phyloP scores from a whole-genome alignment of 30 jellyfish, hydroid and myxozoan genomes.

The Aurelia coerulea region DNA sequence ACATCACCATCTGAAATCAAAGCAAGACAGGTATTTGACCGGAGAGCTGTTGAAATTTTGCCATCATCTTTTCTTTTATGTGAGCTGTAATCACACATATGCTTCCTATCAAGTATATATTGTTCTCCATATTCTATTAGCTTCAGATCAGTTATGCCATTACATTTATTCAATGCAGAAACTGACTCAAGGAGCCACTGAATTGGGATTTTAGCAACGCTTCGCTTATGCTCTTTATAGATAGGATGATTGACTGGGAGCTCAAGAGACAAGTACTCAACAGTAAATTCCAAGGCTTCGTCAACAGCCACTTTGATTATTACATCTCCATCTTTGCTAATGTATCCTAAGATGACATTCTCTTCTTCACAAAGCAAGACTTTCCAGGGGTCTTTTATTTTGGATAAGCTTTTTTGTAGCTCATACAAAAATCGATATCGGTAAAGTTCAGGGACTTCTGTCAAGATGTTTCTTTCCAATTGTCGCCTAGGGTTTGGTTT shows the following conservation, averaged over 20 bases:
- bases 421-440: constrained; percentile 32
- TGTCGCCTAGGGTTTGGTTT: not conserved
- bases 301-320: constrained; percentile 39
- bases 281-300: constrained; percentile 64
- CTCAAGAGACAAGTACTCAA: constrained; percentile 61
- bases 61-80: constrained; percentile 45
- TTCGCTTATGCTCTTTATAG: constrained; percentile 51
- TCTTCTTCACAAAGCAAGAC: constrained; percentile 21
- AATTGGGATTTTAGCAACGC: constrained; percentile 45
- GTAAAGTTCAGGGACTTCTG: constrained; percentile 1
- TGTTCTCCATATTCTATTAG: constrained; percentile 38
- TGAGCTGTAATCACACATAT: constrained; percentile 10
- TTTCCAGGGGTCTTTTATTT: constrained; percentile 20
- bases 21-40: constrained; percentile 45
- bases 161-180: constrained; percentile 43
- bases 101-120: constrained; percentile 37
- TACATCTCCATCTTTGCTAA: constrained; percentile 52
- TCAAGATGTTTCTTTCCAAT: not conserved
- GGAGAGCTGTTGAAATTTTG: constrained; percentile 44
- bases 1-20: constrained; percentile 50
- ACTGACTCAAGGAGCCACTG: constrained; percentile 54
- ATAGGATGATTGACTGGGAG: constrained; percentile 57
- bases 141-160: constrained; percentile 43
- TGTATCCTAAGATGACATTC: constrained; percentile 19
- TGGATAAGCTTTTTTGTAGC: constrained; percentile 23